phyloP scores from a whole-genome alignment of 2,113 vertebrate genomes.

The Cephalopterus ornatus region DNA sequence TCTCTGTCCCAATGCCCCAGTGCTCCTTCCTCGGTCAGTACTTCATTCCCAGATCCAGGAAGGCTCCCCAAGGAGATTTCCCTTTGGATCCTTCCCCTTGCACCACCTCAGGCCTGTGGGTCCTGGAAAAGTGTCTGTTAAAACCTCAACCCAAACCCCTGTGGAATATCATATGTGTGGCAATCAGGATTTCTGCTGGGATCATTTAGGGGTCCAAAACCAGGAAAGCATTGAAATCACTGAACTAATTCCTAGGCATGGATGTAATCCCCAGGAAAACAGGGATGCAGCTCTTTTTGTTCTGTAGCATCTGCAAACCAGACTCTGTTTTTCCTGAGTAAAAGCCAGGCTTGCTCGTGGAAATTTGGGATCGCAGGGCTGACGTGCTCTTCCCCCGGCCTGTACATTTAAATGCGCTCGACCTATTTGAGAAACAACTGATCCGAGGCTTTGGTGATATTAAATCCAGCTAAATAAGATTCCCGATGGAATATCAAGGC shows the following conservation, averaged over 20 bases:
- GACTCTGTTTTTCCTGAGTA: not conserved
- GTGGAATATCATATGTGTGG: accelerated
- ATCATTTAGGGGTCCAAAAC: not conserved
- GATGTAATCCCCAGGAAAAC: not conserved
- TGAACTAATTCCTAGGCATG: not conserved
- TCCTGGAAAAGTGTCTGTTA: not conserved
- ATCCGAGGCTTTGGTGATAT: slow-evolving; percentile 69
- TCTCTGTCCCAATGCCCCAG: not conserved
- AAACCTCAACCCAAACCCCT: not conserved
- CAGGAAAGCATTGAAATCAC: accelerated
- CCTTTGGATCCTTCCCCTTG: accelerated
- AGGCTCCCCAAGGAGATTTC: not conserved
- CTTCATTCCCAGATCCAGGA: not conserved
- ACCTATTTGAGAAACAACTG: slow-evolving; percentile 65
- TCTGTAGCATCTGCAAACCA: not conserved
- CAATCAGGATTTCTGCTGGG: accelerated
- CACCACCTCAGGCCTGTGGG: not conserved
- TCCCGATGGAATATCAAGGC: slow-evolving; percentile 70
- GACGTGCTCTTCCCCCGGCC: not conserved
- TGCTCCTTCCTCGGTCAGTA: not conserved
- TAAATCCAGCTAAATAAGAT: slow-evolving; percentile 70
- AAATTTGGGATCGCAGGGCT: not conserved
- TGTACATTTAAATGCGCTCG: slow-evolving; percentile 30
- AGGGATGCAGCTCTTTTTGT: not conserved
- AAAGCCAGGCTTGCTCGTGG: not conserved